Conservation (phyloP, 1,140 invertebrate genomes). For the Dryas iulia region DNA sequence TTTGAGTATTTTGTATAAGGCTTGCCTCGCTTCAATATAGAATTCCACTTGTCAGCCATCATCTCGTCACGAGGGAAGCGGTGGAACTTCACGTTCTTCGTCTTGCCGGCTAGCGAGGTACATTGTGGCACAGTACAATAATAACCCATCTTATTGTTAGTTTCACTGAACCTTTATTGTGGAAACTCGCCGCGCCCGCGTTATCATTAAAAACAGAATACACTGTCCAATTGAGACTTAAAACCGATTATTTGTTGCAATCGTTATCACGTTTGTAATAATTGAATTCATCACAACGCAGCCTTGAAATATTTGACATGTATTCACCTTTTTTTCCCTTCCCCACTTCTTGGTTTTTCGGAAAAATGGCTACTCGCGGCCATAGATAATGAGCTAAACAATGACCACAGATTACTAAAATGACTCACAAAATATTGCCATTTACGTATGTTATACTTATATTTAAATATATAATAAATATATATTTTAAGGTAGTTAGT, state of each 20-base stretch:
- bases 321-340: constrained; percentile 72
- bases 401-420: constrained; percentile 21
- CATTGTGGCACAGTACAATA: constrained; percentile 78
- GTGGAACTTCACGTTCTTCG: constrained; percentile 77
- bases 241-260: constrained; percentile 57
- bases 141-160: constrained; percentile 65
- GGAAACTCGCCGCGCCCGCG: constrained; percentile 33
- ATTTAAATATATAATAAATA: no score
- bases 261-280: constrained; percentile 72
- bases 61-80: constrained; percentile 62
- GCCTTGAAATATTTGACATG: constrained; percentile 79
- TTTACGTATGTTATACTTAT: no score
- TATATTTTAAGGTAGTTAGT: no score
- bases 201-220: constrained; percentile 38
- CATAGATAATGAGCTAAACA: constrained; percentile 42
- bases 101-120: constrained; percentile 75
- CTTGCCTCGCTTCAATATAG: constrained; percentile 62
- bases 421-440: background rate
- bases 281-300: constrained; percentile 72
- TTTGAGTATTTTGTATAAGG: constrained; percentile 72
- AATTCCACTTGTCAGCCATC: constrained; percentile 72
- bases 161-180: constrained; percentile 55
- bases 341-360: constrained; percentile 67
- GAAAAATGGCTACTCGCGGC: constrained; percentile 58
- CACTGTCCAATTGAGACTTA: constrained; percentile 29